Base-by-base conservation (phyloP, 1,140 invertebrate genomes). In the Temnothorax curvispinosus region DNA sequence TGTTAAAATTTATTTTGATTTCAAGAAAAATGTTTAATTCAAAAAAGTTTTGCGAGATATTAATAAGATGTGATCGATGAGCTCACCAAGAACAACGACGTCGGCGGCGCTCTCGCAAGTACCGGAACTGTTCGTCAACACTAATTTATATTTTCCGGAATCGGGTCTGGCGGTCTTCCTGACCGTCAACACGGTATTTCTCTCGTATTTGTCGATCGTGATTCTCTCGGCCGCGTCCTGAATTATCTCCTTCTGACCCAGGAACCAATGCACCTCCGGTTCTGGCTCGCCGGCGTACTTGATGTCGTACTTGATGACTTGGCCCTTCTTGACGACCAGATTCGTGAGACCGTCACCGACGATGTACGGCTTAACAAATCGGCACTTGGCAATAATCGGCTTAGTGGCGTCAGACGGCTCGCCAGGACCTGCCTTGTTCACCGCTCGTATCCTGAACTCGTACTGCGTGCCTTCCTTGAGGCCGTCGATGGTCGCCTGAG, bases 401-500 rank as follows among this genome's bases (percentile, higher is more conserved):
- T 99, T 99, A 15, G 99, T 99, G 54, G 98, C 97, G 87, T 99
- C 98, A 92, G 98, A 99, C 6, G 99, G 98, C 96, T 98, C 98
- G 93, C 99, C 98, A 93, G 98, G 98, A 69, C 99, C 99, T 77
- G 98, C 99, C 94, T 99, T 99, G 95, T 99, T 99, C 72, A 99
- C 97, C 75, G 99, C 99, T 88, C 98, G 97, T 60, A 99, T 97
- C 88, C 99, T 96, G 95, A 99, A 99, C 96, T 99, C 98, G 92
- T 99, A 99, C 88, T 99, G 98, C 77, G 97, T 97, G 27, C 98
- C 99, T 96, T 99, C 99, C 93, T 99, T 99, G 13, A 99, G 96
- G 9, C 98, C 98, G 91, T 98, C 97, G 67, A 99, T 97, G 1
- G 98, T 98, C 9, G 97, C 98, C 76, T 96, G 94, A 2, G 97